Percentiles rank a stretch among this genome's conserved stretches.
These are phyloP conservation scores for Cyprinus carpio DNA, from an alignment of 2,113 vertebrate genomes.

Conservation along the genomic window DNA sequence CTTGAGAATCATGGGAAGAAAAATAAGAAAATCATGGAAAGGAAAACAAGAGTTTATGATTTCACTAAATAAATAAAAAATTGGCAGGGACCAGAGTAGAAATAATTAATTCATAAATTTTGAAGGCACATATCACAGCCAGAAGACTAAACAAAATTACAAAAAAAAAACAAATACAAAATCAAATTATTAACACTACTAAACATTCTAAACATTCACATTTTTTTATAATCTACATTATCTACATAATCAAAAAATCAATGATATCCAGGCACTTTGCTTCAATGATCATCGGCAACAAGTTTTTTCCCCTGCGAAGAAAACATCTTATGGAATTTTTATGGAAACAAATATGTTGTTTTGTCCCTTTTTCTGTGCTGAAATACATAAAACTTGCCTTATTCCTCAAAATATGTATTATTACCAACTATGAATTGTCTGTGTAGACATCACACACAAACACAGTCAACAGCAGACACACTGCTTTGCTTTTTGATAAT, in stretches of 20 bases:
- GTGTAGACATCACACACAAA: background rate
- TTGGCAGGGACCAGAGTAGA: background rate
- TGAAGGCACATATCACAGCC: background rate
- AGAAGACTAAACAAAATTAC: background rate
- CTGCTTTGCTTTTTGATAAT: too few species aligned
- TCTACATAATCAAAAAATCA: too few species aligned
- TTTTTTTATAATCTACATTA: too few species aligned
- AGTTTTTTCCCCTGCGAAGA: conserved; percentile 79
- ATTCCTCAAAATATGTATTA: too few species aligned
- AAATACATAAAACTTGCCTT: background rate
- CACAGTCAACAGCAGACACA: background rate
- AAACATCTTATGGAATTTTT: conserved; percentile 1
- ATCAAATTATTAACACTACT: too few species aligned
- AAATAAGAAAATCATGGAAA: background rate
- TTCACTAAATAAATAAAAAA: conserved; percentile 27
- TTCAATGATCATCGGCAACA: conserved; percentile 88
- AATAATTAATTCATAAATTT: background rate
- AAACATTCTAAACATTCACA: too few species aligned
- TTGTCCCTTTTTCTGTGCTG: background rate
- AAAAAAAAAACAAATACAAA: background rate
- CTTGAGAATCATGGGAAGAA: background rate
- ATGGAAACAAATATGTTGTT: conserved; percentile 2
- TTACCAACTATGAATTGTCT: background rate
- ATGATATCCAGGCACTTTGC: conserved; percentile 90
- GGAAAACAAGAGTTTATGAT: conserved; percentile 15